Base-by-base conservation (phyloP, 2,888 invertebrate genomes). In the Conomelus anceps region DNA sequence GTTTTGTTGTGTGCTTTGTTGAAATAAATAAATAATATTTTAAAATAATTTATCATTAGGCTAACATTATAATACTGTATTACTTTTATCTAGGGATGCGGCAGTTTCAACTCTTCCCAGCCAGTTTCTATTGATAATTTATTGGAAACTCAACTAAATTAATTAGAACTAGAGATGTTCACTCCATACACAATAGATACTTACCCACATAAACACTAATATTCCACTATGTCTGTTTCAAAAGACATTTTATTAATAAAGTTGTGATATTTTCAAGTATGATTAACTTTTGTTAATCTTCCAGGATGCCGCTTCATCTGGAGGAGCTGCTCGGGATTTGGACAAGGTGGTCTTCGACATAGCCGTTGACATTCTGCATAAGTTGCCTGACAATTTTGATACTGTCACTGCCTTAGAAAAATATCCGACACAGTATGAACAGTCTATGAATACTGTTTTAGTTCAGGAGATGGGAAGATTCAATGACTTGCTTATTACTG, bases 391-490 rank as follows among this genome's bases (percentile, higher is more conserved):
- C 6, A 91, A 93, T 0, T 91, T 93, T 0, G 91, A 91, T 86
- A 89, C 91, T 20, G 94, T 97, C 23, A 93, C 96, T 91, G 93
- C 95, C 17, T 93, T 93, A 0, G 91, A 92, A 34, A 95, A 96
- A 90, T 98, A 97, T 93, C 98, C 98, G 0, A 97, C 98, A 0
- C 94, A 95, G 85, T 98, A 98, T 93, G 96, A 97, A 92, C 98
- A 98, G 93, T 98, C 98, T 0, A 94, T 98, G 93, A 98, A 98
- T 93, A 98, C 98, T 0, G 98, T 98, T 17, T 94, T 98, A 13
- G 95, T 96, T 1, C 98, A 98, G 93, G 98, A 98, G 93, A 96
- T 97, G 86, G 96, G 97, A 91, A 94, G 98, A 90, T 98, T 96
- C 93, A 96, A 97, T 91, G 94, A 94, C 89, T 93, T 97, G 22